Percentiles rank a stretch among this genome's conserved stretches.
Evolutionary conservation across 2,888 invertebrate species (phyloP).

Genomic region (Eudasyphora cyanicolor): DNA sequence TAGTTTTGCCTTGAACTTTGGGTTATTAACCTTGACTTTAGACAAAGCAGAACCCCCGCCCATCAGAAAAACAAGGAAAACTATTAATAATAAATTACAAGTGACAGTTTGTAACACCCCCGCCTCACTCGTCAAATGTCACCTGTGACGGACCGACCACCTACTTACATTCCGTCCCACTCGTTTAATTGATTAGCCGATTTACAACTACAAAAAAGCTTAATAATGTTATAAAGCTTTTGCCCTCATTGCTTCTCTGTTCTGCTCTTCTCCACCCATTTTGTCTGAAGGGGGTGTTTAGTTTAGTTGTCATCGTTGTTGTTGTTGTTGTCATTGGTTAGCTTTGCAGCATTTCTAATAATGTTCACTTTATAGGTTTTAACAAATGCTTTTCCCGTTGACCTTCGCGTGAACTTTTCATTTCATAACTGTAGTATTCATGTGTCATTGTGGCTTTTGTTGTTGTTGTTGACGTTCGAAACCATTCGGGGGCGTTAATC

Average conservation of each 20-base stretch:
- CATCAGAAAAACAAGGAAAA: not conserved
- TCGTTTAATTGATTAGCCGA: not conserved
- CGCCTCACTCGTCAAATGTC: too few species aligned
- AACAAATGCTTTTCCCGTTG: slow-evolving; percentile 66
- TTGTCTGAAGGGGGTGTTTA: not conserved
- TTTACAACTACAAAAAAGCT: not conserved
- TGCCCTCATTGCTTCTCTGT: not conserved
- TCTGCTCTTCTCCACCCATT: not conserved
- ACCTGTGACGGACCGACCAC: too few species aligned
- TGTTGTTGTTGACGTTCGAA: not conserved
- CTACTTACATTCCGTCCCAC: not conserved
- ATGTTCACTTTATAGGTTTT: slow-evolving; percentile 1
- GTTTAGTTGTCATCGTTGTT: not conserved
- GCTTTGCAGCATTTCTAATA: not conserved
- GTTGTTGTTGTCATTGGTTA: not conserved
- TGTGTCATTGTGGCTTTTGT: not conserved
- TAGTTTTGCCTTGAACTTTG: slow-evolving; percentile 78
- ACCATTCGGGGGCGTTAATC: not conserved
- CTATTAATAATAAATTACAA: not conserved
- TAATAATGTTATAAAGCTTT: not conserved
- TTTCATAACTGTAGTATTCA: not conserved
- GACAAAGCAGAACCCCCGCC: slow-evolving; percentile 70
- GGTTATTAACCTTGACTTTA: slow-evolving; percentile 80
- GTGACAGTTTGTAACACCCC: not conserved
- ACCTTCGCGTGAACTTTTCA: slow-evolving; percentile 75